Conservation (phyloP, 2,113 vertebrate species). For the Phainopepla nitens region DNA sequence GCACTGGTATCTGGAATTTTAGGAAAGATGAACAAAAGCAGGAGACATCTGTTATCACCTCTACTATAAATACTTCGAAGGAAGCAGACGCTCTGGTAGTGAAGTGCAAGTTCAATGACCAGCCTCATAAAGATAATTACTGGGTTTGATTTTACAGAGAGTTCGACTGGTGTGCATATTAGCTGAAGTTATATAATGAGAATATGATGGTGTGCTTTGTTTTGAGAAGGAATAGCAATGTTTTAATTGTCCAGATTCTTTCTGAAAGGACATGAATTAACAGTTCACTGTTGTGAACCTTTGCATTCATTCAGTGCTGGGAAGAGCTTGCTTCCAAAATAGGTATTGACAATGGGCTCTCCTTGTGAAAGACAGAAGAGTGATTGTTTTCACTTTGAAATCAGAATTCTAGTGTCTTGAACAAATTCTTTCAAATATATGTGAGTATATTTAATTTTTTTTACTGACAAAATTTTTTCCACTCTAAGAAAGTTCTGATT, state of each 20-base stretch:
- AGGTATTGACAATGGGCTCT: neutral
- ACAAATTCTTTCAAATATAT: neutral
- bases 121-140: neutral
- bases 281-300: neutral
- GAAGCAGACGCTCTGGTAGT: neutral
- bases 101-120: neutral
- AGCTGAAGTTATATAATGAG: neutral
- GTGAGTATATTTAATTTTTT: neutral
- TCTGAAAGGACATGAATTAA: neutral
- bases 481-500: neutral
- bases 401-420: neutral
- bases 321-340: neutral
- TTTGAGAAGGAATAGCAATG: neutral
- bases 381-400: neutral
- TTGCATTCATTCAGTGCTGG: neutral
- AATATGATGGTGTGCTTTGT: neutral
- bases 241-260: neutral
- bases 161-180: neutral
- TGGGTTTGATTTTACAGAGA: neutral
- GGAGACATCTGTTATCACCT: neutral
- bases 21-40: neutral
- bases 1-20: neutral
- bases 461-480: neutral
- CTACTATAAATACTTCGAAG: neutral
- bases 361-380: neutral